Conservation (phyloP, 2,113 vertebrate genomes). For the Pao palembangensis region DNA sequence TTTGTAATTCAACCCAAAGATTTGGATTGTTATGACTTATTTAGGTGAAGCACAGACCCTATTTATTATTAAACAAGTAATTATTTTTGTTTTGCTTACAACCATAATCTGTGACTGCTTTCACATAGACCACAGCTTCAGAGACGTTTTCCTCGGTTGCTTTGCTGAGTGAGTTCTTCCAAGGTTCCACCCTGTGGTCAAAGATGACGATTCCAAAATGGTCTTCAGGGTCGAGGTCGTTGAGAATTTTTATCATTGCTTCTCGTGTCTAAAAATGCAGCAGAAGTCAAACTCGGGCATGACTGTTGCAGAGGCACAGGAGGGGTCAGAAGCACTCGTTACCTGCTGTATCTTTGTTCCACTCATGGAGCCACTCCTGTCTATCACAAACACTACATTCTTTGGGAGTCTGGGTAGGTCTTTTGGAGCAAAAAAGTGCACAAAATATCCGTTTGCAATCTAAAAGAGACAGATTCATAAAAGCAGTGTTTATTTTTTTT, state of each 20-base stretch:
- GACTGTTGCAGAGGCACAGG: background rate
- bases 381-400: conserved; percentile 78
- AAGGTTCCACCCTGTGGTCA: accelerated
- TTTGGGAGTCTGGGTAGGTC: conserved; percentile 64
- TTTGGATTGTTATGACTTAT: too few relatives aligned
- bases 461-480: conserved; percentile 32
- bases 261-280: conserved; percentile 61
- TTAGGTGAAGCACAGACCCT: background rate
- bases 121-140: conserved; percentile 35
- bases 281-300: background rate
- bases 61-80: background rate
- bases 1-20: background rate
- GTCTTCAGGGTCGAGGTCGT: conserved; percentile 68
- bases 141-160: conserved; percentile 60
- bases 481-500: background rate
- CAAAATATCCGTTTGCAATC: conserved; percentile 79
- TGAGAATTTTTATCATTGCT: conserved; percentile 65
- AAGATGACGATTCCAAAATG: conserved; percentile 68
- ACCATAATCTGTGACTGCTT: accelerated
- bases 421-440: conserved; percentile 75
- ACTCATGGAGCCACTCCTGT: conserved; percentile 68
- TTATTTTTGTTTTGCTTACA: conserved; percentile 14
- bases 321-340: background rate
- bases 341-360: conserved; percentile 70
- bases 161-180: conserved; percentile 42